Evolutionary conservation across 2,888 invertebrate genomes (phyloP), one percentile per base, ranked within the genome.

Genomic region (Oegoconia quadripuncta): DNA sequence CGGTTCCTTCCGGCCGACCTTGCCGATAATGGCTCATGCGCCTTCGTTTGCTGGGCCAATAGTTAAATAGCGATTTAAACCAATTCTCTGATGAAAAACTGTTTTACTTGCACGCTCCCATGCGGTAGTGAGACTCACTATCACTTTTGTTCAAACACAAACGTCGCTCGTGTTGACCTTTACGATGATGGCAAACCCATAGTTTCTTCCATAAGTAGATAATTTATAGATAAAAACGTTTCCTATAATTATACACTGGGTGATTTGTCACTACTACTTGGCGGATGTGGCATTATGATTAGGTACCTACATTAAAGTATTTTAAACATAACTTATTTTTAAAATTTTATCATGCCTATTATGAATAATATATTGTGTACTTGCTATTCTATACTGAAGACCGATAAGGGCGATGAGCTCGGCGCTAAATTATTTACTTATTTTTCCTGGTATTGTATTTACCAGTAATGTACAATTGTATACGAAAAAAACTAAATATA

Each of bases 1-100:
- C 55, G 55, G 66, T 77, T 78, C 67, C 77, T 81, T 84, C 82
- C 82, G 76, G 74, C 50, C 60, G 73, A 71, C 80, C 81, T 84
- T 79, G 75, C 59, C 58, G 52, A 58, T 64, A 70, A 64, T 62
- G 64, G 48, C 52, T 46, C 46, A 47, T 59, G 62, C 25, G 55
- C 52, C 54, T 27, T 27, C 27, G 13, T 32, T n/a, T 12, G 9
- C 22, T 23, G 8, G 22, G 3, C 23, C 13, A 9, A 30, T 17
- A 16, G n/a, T n/a, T 30, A 17, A 16, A 16, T 30, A 16, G 14
- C 17, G 3, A n/a, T 5, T 17, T 17, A 16, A 28, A 30, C 15
- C 29, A 26, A 26, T 26, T 12, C n/a, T n/a, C n/a, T n/a, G n/a
- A n/a, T n/a, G n/a, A n/a, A n/a, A n/a, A n/a, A n/a, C n/a, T n/a